Conservation (phyloP, 2,888 invertebrate species). For the Lysandra coridon region DNA sequence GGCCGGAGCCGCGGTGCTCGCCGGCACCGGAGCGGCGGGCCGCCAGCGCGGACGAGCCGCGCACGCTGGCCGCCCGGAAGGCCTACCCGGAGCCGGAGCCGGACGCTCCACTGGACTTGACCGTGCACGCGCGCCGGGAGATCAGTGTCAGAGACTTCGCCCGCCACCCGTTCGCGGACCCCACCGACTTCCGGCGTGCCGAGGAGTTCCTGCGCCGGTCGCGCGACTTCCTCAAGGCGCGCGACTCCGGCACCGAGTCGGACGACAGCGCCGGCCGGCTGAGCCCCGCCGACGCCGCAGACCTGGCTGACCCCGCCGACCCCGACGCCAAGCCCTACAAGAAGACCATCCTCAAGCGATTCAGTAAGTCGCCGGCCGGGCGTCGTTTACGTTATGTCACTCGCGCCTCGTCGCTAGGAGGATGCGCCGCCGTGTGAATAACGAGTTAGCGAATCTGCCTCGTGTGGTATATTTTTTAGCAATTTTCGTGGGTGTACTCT, state of each 20-base stretch:
- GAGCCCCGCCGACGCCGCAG: conserved; percentile 83
- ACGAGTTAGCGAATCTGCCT: not conserved
- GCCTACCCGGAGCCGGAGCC: conserved; percentile 74
- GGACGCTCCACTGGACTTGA: conserved; percentile 89
- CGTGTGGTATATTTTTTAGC: not conserved
- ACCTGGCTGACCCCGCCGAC: conserved; percentile 81
- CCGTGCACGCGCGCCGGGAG: conserved; percentile 77
- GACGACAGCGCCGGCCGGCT: conserved; percentile 88
- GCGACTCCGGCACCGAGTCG: conserved; percentile 89
- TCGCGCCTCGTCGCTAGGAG: not conserved
- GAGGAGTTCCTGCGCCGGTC: conserved; percentile 76
- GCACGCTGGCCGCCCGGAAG: conserved; percentile 76
- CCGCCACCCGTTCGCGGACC: conserved; percentile 73
- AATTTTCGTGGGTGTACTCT: not conserved
- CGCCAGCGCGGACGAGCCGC: conserved; percentile 68
- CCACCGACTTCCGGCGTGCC: conserved; percentile 72
- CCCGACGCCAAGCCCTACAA: conserved; percentile 87
- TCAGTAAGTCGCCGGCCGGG: conserved; percentile 86
- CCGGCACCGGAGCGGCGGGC: conserved; percentile 60
- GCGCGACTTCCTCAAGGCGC: conserved; percentile 72
- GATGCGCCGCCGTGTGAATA: not conserved
- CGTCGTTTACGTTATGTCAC: not conserved
- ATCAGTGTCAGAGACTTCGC: conserved; percentile 76
- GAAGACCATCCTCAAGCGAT: conserved; percentile 95
- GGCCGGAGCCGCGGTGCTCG: conserved; percentile 57